Conservation (phyloP, 2,888 invertebrate species). For the Drosophila glabriapex region DNA sequence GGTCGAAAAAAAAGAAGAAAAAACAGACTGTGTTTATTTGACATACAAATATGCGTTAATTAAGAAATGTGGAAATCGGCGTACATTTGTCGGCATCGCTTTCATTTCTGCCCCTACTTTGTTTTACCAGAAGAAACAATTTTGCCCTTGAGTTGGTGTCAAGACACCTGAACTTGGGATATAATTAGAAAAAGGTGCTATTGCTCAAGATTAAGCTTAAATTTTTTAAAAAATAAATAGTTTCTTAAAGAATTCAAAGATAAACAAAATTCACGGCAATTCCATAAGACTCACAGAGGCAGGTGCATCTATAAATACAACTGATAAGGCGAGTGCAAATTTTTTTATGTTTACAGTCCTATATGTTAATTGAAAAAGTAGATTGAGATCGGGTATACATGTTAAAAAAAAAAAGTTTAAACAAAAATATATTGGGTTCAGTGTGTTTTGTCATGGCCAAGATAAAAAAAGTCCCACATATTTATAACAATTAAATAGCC, state of each 20-base stretch:
- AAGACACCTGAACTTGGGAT: slow-evolving; percentile 4
- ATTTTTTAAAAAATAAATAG: neutral
- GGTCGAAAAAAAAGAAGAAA: slow-evolving; percentile 7
- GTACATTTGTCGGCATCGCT: slow-evolving; percentile 46
- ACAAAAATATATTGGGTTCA: slow-evolving; percentile 34
- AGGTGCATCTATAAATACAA: slow-evolving; percentile 34
- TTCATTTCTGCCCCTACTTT: slow-evolving; percentile 35
- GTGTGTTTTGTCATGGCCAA: slow-evolving; percentile 24
- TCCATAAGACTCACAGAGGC: slow-evolving; percentile 3
- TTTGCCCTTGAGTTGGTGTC: neutral
- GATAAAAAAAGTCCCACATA: slow-evolving; percentile 6
- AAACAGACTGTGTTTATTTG: slow-evolving; percentile 47
- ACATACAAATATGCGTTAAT: slow-evolving; percentile 58
- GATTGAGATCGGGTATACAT: slow-evolving; percentile 31
- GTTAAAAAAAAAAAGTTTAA: slow-evolving; percentile 31
- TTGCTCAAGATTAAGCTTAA: neutral
- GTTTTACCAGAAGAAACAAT: neutral
- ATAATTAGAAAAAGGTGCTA: neutral
- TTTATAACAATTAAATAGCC: neutral
- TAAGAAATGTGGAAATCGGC: slow-evolving; percentile 42
- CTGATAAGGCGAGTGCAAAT: slow-evolving; percentile 37
- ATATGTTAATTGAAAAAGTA: slow-evolving; percentile 49
- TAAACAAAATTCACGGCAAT: slow-evolving; percentile 7
- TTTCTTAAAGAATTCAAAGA: neutral
- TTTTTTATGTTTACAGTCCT: slow-evolving; percentile 28